Evolutionary conservation across 1,140 invertebrate species (phyloP).

Genomic region (Antheraea mylitta): DNA sequence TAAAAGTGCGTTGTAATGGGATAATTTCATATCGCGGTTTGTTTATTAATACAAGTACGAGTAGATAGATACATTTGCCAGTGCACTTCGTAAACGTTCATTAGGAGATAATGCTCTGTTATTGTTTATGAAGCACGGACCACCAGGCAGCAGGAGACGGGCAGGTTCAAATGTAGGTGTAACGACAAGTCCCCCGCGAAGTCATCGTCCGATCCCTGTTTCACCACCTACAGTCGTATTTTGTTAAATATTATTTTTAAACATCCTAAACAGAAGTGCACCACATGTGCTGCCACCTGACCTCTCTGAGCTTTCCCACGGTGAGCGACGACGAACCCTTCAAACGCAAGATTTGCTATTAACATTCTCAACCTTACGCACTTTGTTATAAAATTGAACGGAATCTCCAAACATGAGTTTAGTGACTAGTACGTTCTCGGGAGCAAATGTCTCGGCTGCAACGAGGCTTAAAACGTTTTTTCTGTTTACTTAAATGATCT

Average conservation of each 20-base stretch:
- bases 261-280: slow-evolving; percentile 58
- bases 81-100: slow-evolving; percentile 43
- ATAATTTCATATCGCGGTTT: too few species aligned
- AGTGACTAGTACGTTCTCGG: slow-evolving; percentile 44
- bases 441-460: slow-evolving; percentile 66
- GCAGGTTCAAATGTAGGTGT: slow-evolving; percentile 29
- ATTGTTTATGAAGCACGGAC: slow-evolving; percentile 71
- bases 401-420: slow-evolving; percentile 29
- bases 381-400: slow-evolving; percentile 23
- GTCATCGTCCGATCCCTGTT: slow-evolving; percentile 31
- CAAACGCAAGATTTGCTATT: slow-evolving; percentile 54
- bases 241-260: slow-evolving; percentile 74
- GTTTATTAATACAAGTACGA: not conserved
- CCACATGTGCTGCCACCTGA: slow-evolving; percentile 75
- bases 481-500: slow-evolving; percentile 74
- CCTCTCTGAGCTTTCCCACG: slow-evolving; percentile 69
- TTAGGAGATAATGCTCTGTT: slow-evolving; percentile 59
- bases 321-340: slow-evolving; percentile 46
- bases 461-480: slow-evolving; percentile 59
- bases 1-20: too few species aligned
- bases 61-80: slow-evolving; percentile 22
- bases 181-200: slow-evolving; percentile 58
- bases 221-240: slow-evolving; percentile 50
- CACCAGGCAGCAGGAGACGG: slow-evolving; percentile 42
- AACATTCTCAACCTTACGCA: slow-evolving; percentile 35